A percentile compares a stretch with the other conserved stretches of the same genome.
Conservation (phyloP, 2,888 invertebrate genomes). For the Acronicta leporina region DNA sequence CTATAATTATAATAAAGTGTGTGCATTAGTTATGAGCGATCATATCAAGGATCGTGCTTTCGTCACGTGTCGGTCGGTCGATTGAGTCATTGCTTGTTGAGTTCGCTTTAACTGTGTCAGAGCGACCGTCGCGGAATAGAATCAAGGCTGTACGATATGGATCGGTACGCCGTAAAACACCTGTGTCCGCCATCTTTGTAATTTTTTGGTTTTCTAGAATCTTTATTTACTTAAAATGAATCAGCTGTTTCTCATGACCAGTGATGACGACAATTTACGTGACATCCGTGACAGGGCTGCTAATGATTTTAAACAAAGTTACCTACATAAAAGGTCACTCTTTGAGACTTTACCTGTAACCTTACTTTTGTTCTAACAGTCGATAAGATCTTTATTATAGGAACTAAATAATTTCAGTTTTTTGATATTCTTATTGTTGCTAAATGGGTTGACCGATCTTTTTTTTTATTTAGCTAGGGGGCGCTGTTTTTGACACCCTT, state of each 20-base stretch:
- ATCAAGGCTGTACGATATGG: constrained; percentile 81
- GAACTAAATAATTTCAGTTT: too few relatives aligned
- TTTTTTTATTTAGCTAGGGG: too few relatives aligned
- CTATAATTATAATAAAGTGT: constrained; percentile 21
- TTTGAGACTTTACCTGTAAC: too few relatives aligned
- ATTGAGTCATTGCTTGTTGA: constrained; percentile 78
- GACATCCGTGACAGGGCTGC: not conserved
- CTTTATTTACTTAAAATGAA: not conserved
- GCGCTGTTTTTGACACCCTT: too few relatives aligned
- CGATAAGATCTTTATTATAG: too few relatives aligned
- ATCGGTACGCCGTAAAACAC: constrained; percentile 69
- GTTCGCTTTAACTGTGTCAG: constrained; percentile 80
- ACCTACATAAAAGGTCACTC: too few relatives aligned
- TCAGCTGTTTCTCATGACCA: not conserved
- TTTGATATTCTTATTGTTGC: too few relatives aligned
- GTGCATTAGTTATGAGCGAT: constrained; percentile 58
- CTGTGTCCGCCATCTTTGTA: constrained; percentile 66
- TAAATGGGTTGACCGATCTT: too few relatives aligned
- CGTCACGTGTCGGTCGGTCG: constrained; percentile 71
- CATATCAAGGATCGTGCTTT: constrained; percentile 80
- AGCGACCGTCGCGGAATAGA: constrained; percentile 84
- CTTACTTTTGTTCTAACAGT: too few relatives aligned
- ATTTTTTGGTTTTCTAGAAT: constrained; percentile 45
- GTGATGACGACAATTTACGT: not conserved
- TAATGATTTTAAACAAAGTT: too few relatives aligned